phyloP scores from a whole-genome alignment of 1,140 invertebrate genomes.

The Trialeurodes vaporariorum region DNA sequence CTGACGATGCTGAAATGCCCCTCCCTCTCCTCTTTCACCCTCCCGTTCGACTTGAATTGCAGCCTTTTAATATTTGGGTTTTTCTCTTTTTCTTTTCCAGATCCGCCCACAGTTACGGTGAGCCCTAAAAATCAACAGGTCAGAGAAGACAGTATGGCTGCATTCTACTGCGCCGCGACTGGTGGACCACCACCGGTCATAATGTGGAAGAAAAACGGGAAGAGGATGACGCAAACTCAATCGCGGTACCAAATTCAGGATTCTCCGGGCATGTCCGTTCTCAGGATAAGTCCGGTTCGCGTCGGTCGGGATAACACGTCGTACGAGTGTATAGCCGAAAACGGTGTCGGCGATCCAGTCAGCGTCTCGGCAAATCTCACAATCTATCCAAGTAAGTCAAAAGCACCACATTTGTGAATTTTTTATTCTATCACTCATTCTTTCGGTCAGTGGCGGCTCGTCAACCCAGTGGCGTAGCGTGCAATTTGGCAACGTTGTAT shows the following conservation, averaged over 20 bases:
- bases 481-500: no score
- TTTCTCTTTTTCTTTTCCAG: slow-evolving; percentile 48
- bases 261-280: slow-evolving; percentile 45
- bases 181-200: slow-evolving; percentile 80
- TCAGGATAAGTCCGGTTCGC: slow-evolving; percentile 85
- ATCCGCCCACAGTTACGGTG: slow-evolving; percentile 80
- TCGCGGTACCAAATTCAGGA: slow-evolving; percentile 57
- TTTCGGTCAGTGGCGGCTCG: no score
- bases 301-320: slow-evolving; percentile 68
- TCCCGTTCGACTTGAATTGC: no score
- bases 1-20: no score
- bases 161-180: slow-evolving; percentile 86
- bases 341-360: slow-evolving; percentile 88
- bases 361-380: slow-evolving; percentile 72
- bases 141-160: slow-evolving; percentile 76
- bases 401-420: no score
- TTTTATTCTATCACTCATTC: no score
- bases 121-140: slow-evolving; percentile 78
- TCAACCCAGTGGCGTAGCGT: no score
- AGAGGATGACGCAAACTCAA: slow-evolving; percentile 62
- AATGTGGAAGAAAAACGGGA: slow-evolving; percentile 82
- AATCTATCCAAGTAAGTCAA: slow-evolving; percentile 72
- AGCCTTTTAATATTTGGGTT: no score
- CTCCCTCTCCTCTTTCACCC: no score
- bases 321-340: slow-evolving; percentile 94